These are phyloP conservation scores for Pocillopora damicornis DNA, from an alignment of 64 coral and sea anemone species.

Conservation along the genomic window DNA sequence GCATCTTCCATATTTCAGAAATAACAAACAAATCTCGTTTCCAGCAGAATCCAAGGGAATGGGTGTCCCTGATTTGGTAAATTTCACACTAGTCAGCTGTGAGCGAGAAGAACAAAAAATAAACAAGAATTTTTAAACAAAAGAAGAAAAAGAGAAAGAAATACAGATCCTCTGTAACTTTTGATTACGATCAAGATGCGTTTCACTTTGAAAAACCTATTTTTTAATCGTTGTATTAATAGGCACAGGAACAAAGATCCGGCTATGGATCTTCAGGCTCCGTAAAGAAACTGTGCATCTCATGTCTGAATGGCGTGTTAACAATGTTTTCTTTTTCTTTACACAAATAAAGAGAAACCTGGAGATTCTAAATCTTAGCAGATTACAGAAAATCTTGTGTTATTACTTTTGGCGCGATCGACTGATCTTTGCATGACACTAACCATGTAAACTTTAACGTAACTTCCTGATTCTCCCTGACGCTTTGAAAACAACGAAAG, in stretches of 20 bases:
- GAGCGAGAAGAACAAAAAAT: not conserved
- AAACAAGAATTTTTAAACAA: not conserved
- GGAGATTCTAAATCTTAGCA: not conserved
- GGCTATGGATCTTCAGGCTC: too few species aligned
- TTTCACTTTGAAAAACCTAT: too few species aligned
- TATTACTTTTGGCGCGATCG: not conserved
- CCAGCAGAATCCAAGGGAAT: constrained; percentile 57
- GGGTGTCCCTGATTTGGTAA: constrained; percentile 54
- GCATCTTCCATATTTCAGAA: constrained; percentile 82
- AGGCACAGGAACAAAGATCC: too few species aligned
- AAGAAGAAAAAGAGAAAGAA: not conserved
- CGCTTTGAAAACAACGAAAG: not conserved
- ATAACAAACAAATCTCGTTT: constrained; percentile 78
- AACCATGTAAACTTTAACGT: not conserved
- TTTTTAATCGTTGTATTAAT: too few species aligned
- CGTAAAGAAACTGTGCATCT: too few species aligned
- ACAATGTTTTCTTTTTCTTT: too few species aligned
- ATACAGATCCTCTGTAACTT: too few species aligned
- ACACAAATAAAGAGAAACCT: not conserved
- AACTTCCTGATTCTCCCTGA: not conserved
- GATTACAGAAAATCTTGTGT: not conserved
- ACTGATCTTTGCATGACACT: not conserved
- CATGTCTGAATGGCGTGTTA: too few species aligned
- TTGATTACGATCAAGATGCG: too few species aligned
- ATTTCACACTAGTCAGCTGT: constrained; percentile 21